Evolutionary conservation across 2,797 vertebrate genomes (phyloP), one percentile per base, ranked within the genome.

Genomic region (Gallinago solitaria): DNA sequence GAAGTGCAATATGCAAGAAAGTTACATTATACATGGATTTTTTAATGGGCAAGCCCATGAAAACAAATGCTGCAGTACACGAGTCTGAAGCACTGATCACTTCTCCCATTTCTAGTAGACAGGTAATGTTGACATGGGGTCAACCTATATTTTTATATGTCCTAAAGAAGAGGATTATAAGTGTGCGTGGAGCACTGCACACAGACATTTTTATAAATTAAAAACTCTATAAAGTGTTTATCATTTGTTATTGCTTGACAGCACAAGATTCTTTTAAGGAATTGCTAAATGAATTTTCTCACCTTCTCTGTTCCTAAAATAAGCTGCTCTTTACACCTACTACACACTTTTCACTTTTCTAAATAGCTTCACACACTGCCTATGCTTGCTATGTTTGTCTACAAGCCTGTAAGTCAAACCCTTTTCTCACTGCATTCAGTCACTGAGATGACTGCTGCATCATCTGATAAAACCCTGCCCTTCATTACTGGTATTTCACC

Each of bases 211-310:
- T 90, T 78, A 82, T 79, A 91, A 91, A 96, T 93, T 93, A 92
- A 80, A 45, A 74, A 54, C 16, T 77, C 54, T 70, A 1, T 37
- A 25, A 93, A 91, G 56, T 50, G 24, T 80, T 95, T 80, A 87
- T 70, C 89, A 35, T 60, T 13, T 94, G 83, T 73, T 78, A 48
- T 57, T 77, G 75, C 77, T 74, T 91, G 91, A 93, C 73, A 95
- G 85, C 63, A 79, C 81, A 90, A 84, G 89, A 93, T 80, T 96
- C 80, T 94, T 96, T 57, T 64, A 3, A 45, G 89, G 68, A 89
- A 92, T 63, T 6, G 37, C 32, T 91, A 95, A 95, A 96, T 85
- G 56, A 94, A 79, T 95, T 93, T 96, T 96, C 91, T 93, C 96
- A 91, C 93, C 74, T 90, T 87, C 50, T 74, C 84, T 63, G 5